Conservation (phyloP, 2,888 invertebrate genomes). For the Epinotia nisella region DNA sequence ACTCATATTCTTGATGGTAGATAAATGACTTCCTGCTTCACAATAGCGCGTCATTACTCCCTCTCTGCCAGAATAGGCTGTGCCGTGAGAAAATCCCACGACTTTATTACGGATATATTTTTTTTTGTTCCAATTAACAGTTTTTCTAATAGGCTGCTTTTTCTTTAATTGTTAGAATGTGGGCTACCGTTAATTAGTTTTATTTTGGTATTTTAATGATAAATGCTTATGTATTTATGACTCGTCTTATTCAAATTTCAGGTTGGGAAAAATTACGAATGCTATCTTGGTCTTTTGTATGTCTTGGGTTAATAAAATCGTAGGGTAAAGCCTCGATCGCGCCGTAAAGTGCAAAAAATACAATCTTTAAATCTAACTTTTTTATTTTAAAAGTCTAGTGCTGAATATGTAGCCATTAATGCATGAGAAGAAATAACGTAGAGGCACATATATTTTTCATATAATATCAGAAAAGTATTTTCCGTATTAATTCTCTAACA, state of each 20-base stretch:
- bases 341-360: too few relatives aligned
- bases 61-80: slow-evolving; percentile 71
- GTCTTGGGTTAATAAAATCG: too few relatives aligned
- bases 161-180: slow-evolving; percentile 77
- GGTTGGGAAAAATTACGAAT: neutral
- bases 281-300: neutral
- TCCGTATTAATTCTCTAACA: neutral
- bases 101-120: slow-evolving; percentile 82
- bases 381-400: too few relatives aligned
- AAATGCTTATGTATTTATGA: neutral
- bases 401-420: neutral
- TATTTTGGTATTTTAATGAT: neutral
- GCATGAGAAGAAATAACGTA: too few relatives aligned
- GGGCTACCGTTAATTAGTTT: slow-evolving; percentile 42
- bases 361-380: too few relatives aligned
- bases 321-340: too few relatives aligned
- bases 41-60: slow-evolving; percentile 83
- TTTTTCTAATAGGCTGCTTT: slow-evolving; percentile 81
- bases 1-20: slow-evolving; percentile 84
- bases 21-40: slow-evolving; percentile 84
- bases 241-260: neutral
- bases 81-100: slow-evolving; percentile 82
- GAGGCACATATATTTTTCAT: neutral
- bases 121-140: slow-evolving; percentile 84
- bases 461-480: neutral